Evolutionary conservation across 1,140 invertebrate species (phyloP).

Genomic region (Drosophila nigrodunni): DNA sequence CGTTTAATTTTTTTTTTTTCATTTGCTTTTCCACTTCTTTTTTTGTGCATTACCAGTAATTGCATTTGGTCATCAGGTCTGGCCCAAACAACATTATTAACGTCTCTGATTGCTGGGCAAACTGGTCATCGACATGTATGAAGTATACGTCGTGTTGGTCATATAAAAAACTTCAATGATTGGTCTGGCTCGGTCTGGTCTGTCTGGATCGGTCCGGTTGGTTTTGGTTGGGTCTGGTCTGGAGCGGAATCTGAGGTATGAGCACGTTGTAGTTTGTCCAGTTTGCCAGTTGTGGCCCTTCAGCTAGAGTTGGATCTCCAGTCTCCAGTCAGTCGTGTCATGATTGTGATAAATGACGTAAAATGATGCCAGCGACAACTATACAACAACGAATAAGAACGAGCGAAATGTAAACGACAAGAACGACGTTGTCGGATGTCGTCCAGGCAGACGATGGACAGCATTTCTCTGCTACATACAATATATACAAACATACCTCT

Average conservation of each 20-base stretch:
- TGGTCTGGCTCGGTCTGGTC: conserved; percentile 34
- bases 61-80: conserved; percentile 40
- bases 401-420: conserved; percentile 42
- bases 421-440: conserved; percentile 62
- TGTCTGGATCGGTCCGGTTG: conserved; percentile 27
- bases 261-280: neutral
- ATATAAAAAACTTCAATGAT: conserved; percentile 61
- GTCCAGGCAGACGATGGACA: conserved; percentile 22
- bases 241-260: neutral
- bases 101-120: conserved; percentile 61
- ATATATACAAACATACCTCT: too few species aligned
- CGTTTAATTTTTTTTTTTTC: neutral
- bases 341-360: conserved; percentile 83
- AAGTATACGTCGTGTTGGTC: conserved; percentile 43
- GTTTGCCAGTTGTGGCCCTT: conserved; percentile 33
- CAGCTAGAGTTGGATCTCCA: neutral
- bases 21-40: neutral
- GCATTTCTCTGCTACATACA: conserved; percentile 52
- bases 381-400: conserved; percentile 50
- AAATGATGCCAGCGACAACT: conserved; percentile 79
- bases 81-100: conserved; percentile 48
- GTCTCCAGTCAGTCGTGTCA: conserved; percentile 68
- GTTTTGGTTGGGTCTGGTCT: neutral
- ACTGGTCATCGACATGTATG: conserved; percentile 31
- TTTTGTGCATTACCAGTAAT: conserved; percentile 34